Evolutionary conservation across 2,113 vertebrate species (phyloP), one percentile per base, ranked within the genome.

Genomic region (Myxocyprinus asiaticus): DNA sequence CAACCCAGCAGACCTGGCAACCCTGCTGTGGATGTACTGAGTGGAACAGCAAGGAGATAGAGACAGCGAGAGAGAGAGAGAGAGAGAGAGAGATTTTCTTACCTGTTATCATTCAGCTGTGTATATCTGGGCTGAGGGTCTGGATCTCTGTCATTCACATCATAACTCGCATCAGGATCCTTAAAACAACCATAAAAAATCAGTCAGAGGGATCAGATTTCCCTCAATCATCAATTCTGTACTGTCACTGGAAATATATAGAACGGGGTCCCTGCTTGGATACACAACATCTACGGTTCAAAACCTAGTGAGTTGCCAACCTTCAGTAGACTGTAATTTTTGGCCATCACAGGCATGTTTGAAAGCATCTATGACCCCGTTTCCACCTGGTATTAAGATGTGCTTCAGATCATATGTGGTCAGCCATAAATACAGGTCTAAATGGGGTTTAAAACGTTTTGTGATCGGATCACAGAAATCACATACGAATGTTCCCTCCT

Each of bases 101-200:
- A 99, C 98, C 97, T 95, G 88, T 99, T 99, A 88, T 99, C 98
- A 0, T 98, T 99, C 89, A 97, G 94, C 89, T 99, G 96, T 0
- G 98, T 99, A 90, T 99, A 99, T 85, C 97, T 95, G 0, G 98
- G 97, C 85, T 98, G 97, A 0, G 98, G 98, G 87, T 99, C 98
- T 0, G 94, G 86, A 82, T 99, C 98, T 86, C 96, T 95, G 86
- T 98, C 96, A 1, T 99, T 99, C 80, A 99, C 96, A 0, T 99
- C 98, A 53, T 97, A 98, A 87, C 98, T 99, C 9, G 98, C 97
- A 8, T 92, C 95, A 0, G 96, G 94, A 76, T 99, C 98, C 98
- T 94, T 61, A 12, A 77, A 42, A 76, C 15, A 55, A 74, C 12
- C 89, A 33, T 79, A 17, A 59, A 65, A 33, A 77, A 53, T 14